phyloP scores from a whole-genome alignment of 2,888 invertebrate genomes.

The Lacanobia wlatinum region DNA sequence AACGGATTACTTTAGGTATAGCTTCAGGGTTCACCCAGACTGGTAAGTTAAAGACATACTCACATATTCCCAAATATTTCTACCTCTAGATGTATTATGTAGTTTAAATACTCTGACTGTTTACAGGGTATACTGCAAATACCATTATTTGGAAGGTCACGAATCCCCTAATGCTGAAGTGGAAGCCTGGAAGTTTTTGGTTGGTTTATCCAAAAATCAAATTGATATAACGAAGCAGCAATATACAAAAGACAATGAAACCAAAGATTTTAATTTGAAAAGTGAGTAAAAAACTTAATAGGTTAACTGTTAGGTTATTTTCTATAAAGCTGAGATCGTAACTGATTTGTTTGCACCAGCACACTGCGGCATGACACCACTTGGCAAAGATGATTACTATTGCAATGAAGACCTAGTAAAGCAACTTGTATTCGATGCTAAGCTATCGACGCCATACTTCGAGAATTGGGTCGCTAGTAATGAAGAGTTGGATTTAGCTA shows the following conservation, averaged over 20 bases:
- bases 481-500: conserved; percentile 90
- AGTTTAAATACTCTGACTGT: background rate
- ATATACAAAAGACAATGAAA: conserved; percentile 76
- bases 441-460: conserved; percentile 92
- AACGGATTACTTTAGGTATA: conserved; percentile 93
- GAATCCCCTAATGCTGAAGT: conserved; percentile 94
- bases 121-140: conserved; percentile 96
- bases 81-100: background rate
- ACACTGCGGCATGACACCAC: conserved; percentile 91
- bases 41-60: conserved; percentile 90
- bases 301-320: background rate
- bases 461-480: conserved; percentile 89
- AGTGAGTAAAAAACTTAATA: conserved; percentile 72
- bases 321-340: background rate
- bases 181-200: conserved; percentile 94
- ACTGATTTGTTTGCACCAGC: conserved; percentile 80
- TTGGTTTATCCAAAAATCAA: conserved; percentile 90
- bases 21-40: conserved; percentile 96
- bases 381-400: conserved; percentile 94
- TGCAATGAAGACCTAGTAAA: conserved; percentile 96
- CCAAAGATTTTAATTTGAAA: conserved; percentile 70
- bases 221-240: conserved; percentile 85
- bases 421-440: conserved; percentile 96
- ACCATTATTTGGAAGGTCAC: conserved; percentile 95
- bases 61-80: background rate